Evolutionary conservation across 2,888 invertebrate genomes (phyloP), one percentile per base, ranked within the genome.

Genomic region (Agrotis exclamationis): DNA sequence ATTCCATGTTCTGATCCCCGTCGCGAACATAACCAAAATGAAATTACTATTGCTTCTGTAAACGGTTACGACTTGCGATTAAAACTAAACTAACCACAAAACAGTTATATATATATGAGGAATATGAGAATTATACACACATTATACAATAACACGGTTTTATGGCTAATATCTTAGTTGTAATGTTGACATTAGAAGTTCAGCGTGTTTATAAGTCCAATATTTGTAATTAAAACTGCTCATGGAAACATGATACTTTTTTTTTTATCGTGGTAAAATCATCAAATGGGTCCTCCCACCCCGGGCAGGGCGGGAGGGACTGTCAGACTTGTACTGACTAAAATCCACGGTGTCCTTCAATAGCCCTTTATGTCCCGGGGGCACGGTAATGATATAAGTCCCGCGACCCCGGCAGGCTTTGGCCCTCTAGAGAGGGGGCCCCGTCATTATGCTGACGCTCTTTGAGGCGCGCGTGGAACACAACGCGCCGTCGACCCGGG

Each of bases 31-130:
- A 91, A 91, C 91, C 89, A 86, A 90, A 93, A 89, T 93, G 91
- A 93, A 95, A 95, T 95, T 94, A 95, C 94, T 95, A 95, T 95
- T 93, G 92, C 93, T 88, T 91, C 91, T 92, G 92, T 95, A 93
- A 95, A 96, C 90, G 90, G 93, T 96, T 95, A 96, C 86, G 93
- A 92, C 89, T 80, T 82, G 86, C 90, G 88, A 94, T 95, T 94
- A 94, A 93, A 94, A 94, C 93, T 93, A 93, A 94, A 94, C 93
- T 93, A 93, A 94, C 95, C 95, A 82, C 92, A 84, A 86, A 87
- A 87, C 89, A 86, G 83, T 89, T 70, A 45, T 58, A 62, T 56
- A n/a, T n/a, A n/a, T 39, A 39, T 39, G 62, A 80, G 69, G 69
- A 67, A 84, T 86, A 89, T 78, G 75, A 70, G 78, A 83, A 85